Evolutionary conservation across 2,113 vertebrate genomes (phyloP), one percentile per base, ranked within the genome.

Genomic region (Trogon melanurus): DNA sequence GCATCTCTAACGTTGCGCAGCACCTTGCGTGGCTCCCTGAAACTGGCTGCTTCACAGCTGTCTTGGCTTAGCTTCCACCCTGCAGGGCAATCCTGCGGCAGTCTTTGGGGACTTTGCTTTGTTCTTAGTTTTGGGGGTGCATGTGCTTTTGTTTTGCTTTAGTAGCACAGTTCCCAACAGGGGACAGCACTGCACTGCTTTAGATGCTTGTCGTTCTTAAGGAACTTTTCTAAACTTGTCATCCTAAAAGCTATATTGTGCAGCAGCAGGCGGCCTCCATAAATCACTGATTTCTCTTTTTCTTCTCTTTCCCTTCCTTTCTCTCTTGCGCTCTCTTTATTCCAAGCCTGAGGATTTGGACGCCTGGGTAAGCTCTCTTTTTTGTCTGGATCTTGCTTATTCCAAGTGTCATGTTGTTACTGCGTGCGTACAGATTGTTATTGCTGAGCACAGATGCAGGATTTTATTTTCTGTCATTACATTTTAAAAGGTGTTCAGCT

Each of bases 401-500:
- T 99, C 98, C 97, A 97, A 98, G 98, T 98, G 98, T 98, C 98
- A 97, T 98, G 98, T 98, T 98, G 98, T 98, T 98, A 97, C 98
- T 97, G 97, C 74, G 93, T 0, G 18, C 17, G 48, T 76, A 91
- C 83, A 96, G 96, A 93, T 95, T 94, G 96, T 93, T 94, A 94
- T 95, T 97, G 95, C 96, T 80, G 92, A 96, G 73, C 90, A 95
- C 89, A 96, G 95, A 93, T 98, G 97, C 89, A 93, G 92, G 93
- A 94, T 95, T 97, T 96, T 97, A 92, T 97, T 98, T 96, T 97
- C 96, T 98, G 97, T 97, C 98, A 98, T 98, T 98, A 98, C 98
- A 98, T 98, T 99, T 98, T 98, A 98, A 98, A 98, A 98, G 98
- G 98, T 99, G 98, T 98, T 99, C 98, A 98, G 98, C 98, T 98